Evolutionary conservation across 2,113 vertebrate genomes (phyloP).

Genomic region (Gambusia affinis): DNA sequence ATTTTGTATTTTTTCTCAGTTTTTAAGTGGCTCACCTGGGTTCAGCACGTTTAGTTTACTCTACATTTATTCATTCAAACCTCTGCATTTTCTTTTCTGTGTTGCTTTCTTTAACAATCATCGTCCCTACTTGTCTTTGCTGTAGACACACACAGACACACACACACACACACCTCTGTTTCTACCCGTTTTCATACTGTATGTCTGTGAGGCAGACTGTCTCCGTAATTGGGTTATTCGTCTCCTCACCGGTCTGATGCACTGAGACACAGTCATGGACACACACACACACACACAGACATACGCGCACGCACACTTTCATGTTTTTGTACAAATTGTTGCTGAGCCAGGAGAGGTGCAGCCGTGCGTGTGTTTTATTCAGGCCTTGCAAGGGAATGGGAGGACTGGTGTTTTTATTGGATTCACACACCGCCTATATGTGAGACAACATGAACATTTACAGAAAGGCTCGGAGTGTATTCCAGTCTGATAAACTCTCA

Average conservation of each 20-base stretch:
- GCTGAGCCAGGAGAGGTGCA: conserved; percentile 65
- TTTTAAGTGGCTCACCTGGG: conserved; percentile 55
- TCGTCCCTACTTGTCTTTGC: conserved; percentile 59
- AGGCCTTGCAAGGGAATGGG: conserved; percentile 28
- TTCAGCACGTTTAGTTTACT: conserved; percentile 35
- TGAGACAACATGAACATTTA: conserved; percentile 5
- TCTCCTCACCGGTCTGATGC: conserved; percentile 75
- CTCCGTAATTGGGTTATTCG: conserved; percentile 79
- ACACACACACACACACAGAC: conserved; percentile 16
- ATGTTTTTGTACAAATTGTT: conserved; percentile 61
- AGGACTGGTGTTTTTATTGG: conserved; percentile 20
- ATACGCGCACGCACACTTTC: conserved; percentile 14
- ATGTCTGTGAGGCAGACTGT: conserved; percentile 76
- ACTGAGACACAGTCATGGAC: conserved; percentile 60
- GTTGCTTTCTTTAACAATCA: conserved; percentile 58
- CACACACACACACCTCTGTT: conserved; percentile 11
- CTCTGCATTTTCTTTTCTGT: conserved; percentile 8
- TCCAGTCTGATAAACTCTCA: conserved; percentile 16
- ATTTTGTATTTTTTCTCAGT: conserved; percentile 21
- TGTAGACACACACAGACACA: conserved; percentile 21
- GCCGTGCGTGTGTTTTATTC: conserved; percentile 55
- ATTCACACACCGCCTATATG: conserved; percentile 29
- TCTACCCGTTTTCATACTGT: conserved; percentile 54
- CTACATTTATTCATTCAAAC: conserved; percentile 25
- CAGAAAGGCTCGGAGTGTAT: neutral